Base-by-base conservation (phyloP, 1,140 invertebrate species). In the Drosophila nigrodunni region DNA sequence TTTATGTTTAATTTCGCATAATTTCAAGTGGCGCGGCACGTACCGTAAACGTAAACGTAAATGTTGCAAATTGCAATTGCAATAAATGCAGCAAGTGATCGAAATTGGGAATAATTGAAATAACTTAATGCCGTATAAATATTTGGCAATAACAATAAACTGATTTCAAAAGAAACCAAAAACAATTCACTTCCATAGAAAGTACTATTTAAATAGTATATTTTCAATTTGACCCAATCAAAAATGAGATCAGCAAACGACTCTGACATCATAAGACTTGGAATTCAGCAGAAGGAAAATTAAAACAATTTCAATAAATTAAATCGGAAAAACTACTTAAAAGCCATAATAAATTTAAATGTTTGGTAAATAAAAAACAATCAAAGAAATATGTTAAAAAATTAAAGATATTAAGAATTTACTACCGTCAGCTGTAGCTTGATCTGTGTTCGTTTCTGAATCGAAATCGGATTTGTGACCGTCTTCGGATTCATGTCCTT, bases 181-280 rank as follows among this genome's bases (percentile, higher is more conserved):
- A 21, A 1, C 1, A 21, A 30, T 30, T 30, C 25, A 30, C 3
- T 30, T 30, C 25, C 0, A 5, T 30, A 30, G 25, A 30, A 30
- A 30, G 25, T 30, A 30, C 25, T 30, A 58, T 58, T 58, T 18
- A 18, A 39, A 52, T 34, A 52, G 47, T 30, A 52, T 50, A 52
- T 34, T 52, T 52, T n/a, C 15, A 1, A 68, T 57, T 46, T 68
- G 66, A 34, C 55, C 57, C 21, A 1, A 8, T 2, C 35, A 37
- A 35, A 58, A 58, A 74, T 74, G 72, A 74, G 72, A 70, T 74
- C 72, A 74, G 72, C 66, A 37, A 43, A 47, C 58, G 41, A 4
- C 15, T 47, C 55, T 68, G 64, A 68, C 49, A 74, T 61, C 64
- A 55, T 55, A 21, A 15, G 46, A 47, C 6, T 21, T n/a, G 4